Conservation (phyloP, 2,888 invertebrate genomes). For the Eupithecia inturbata region DNA sequence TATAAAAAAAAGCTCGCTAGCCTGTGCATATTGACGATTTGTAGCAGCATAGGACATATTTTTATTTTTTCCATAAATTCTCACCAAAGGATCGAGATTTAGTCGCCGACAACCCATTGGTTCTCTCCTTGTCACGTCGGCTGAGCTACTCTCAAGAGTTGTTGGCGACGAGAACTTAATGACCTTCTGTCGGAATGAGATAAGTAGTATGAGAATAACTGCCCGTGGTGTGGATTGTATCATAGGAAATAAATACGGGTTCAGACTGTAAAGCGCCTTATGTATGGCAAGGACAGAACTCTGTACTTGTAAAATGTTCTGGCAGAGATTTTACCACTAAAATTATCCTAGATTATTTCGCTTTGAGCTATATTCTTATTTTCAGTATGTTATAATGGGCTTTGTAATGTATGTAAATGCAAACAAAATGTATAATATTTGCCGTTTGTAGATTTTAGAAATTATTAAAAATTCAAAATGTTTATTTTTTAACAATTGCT, state of each 20-base stretch:
- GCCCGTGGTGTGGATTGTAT: not conserved
- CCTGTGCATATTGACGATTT: not conserved
- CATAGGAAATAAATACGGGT: not conserved
- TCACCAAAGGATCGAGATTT: not conserved
- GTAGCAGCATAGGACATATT: not conserved
- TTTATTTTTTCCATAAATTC: not conserved
- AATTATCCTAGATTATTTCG: constrained; percentile 17
- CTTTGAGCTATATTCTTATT: constrained; percentile 36
- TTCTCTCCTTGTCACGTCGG: not conserved
- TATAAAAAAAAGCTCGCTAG: constrained; percentile 2
- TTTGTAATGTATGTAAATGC: constrained; percentile 81
- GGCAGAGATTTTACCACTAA: not conserved
- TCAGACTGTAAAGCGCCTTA: not conserved
- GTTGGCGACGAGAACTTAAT: not conserved
- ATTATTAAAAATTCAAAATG: constrained; percentile 68
- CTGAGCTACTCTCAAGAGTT: not conserved
- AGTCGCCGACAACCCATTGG: not conserved
- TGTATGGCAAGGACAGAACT: not conserved
- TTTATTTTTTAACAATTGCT: constrained; percentile 68
- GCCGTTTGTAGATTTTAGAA: constrained; percentile 68
- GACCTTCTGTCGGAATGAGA: not conserved
- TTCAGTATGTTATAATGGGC: constrained; percentile 51
- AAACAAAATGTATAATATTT: constrained; percentile 65
- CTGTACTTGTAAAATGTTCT: not conserved
- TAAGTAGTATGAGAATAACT: not conserved